phyloP scores from a whole-genome alignment of 2,113 vertebrate genomes.

The Podilymbus podiceps region DNA sequence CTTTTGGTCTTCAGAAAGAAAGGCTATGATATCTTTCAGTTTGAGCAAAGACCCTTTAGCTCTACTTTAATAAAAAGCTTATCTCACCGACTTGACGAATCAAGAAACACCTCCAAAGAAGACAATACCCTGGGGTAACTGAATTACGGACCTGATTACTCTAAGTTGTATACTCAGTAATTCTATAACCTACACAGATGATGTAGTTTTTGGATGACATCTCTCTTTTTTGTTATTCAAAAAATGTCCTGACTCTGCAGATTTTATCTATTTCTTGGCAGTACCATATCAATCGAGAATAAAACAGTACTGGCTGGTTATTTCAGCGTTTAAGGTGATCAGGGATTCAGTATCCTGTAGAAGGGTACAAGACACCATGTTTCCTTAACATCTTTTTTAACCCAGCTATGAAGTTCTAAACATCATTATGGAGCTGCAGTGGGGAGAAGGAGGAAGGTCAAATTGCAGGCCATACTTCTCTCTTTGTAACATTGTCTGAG shows the following conservation, averaged over 20 bases:
- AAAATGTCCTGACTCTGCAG: background rate
- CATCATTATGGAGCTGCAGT: background rate
- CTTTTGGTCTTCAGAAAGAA: conserved; percentile 43
- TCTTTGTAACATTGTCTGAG: background rate
- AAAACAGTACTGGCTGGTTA: background rate
- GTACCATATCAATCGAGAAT: background rate
- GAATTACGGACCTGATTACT: conserved; percentile 30
- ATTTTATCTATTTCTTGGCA: background rate
- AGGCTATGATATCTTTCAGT: background rate
- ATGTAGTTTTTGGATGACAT: background rate
- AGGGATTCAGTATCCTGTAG: background rate
- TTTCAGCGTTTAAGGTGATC: background rate
- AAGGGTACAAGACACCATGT: background rate
- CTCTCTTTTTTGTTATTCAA: background rate
- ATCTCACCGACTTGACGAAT: conserved; percentile 24
- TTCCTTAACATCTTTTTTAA: background rate
- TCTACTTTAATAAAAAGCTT: conserved; percentile 45
- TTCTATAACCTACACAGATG: background rate
- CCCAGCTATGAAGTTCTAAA: background rate
- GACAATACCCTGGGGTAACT: background rate
- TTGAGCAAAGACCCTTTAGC: conserved; percentile 20
- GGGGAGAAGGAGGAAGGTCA: background rate
- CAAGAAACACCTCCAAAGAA: conserved; percentile 34
- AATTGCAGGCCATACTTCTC: background rate
- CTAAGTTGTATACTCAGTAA: background rate